Evolutionary conservation across 2,113 vertebrate genomes (phyloP).

Genomic region (Coracopsis vasa): DNA sequence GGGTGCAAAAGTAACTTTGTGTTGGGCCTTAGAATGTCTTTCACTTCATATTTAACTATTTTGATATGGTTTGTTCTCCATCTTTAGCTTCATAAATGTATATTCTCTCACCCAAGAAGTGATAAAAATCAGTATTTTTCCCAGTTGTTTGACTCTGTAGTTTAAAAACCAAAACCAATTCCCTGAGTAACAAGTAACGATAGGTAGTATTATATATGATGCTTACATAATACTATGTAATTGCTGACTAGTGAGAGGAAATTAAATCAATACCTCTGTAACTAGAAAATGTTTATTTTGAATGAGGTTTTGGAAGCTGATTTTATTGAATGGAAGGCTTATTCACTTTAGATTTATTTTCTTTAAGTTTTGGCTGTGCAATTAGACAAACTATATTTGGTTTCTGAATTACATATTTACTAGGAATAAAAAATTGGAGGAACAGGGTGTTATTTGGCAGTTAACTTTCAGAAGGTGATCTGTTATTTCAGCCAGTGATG

Average conservation of each 20-base stretch:
- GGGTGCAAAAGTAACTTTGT: neutral
- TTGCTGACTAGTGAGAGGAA: neutral
- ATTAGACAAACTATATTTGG: neutral
- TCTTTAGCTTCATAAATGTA: neutral
- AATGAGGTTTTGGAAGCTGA: neutral
- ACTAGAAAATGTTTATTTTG: neutral
- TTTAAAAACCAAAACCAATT: neutral
- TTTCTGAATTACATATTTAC: neutral
- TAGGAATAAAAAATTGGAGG: neutral
- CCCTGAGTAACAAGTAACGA: neutral
- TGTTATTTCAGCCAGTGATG: neutral
- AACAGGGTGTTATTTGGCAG: neutral
- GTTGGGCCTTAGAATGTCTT: neutral
- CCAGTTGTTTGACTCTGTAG: neutral
- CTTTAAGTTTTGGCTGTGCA: neutral
- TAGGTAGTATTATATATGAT: neutral
- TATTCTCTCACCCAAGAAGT: neutral
- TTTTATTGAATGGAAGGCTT: neutral
- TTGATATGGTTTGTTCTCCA: neutral
- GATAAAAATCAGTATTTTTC: neutral
- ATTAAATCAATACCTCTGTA: neutral
- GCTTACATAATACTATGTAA: neutral
- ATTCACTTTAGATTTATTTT: neutral
- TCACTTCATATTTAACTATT: neutral
- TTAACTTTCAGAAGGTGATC: neutral